Base-by-base conservation (phyloP, 2,113 vertebrate genomes). In the Chauna torquata region DNA sequence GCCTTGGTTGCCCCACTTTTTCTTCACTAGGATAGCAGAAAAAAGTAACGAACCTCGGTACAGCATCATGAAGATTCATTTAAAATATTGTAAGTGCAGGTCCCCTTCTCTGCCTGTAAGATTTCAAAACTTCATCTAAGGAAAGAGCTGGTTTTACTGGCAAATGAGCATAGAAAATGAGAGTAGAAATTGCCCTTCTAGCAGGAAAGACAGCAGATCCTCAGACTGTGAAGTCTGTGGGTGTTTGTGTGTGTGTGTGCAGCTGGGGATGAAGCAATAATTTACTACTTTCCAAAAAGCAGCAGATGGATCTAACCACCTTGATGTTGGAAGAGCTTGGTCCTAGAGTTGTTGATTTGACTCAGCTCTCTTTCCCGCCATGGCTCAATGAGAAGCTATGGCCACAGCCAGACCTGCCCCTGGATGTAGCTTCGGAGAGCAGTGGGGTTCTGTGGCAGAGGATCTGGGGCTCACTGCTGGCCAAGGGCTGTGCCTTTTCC, bases 141-240 rank as follows among this genome's bases (percentile, higher is more conserved):
- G 89, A n/a, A 88, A 86, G 28, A 93, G 83, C 72, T 94, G 80
- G 76, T 82, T 95, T 94, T 92, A 74, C 94, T 97, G 94, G 91
- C 78, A 97, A 96, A 95, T 96, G 96, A 96, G 84, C 95, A 97
- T 55, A 94, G 78, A 94, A 94, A 90, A 96, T 86, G 45, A 75
- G 89, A 87, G 50, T 74, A 88, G 75, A 82, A 92, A 88, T 85
- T 96, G 94, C 86, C 94, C 94, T 95, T 90, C 81, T 94, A 94
- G 79, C 62, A 87, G 64, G 86, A 94, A 82, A 96, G 92, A 89
- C 92, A 92, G 91, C 96, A 96, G 91, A 95, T 94, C 95, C 92
- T 95, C 86, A 94, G 86, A 80, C 68, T 95, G 94, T 96, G 96
- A 96, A 95, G 90, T 96, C 96, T 90, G 96, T 96, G 96, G 96